A percentile compares a stretch with the other conserved stretches of the same genome.
These are phyloP conservation scores for Gymnocephalus cernua DNA, from an alignment of 2,113 vertebrate genomes.

Conservation along the genomic window DNA sequence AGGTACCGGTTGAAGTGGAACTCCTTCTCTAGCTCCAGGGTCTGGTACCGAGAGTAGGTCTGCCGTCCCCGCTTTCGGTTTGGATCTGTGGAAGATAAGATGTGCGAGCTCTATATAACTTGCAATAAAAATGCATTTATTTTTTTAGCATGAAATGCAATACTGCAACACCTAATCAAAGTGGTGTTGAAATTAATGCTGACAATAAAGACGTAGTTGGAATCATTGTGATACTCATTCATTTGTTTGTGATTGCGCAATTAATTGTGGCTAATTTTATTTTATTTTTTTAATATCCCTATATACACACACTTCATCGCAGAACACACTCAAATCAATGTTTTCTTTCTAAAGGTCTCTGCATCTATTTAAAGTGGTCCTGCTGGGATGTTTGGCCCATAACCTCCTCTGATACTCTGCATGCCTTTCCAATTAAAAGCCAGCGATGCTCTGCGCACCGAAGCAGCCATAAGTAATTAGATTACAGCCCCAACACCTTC, in stretches of 20 bases:
- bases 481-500: conserved; percentile 24
- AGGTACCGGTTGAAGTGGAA: conserved; percentile 95
- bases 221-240: conserved; percentile 9
- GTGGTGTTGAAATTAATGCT: neutral
- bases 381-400: conserved; percentile 57
- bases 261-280: conserved; percentile 45
- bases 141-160: neutral
- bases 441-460: conserved; percentile 24
- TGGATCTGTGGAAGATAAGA: conserved; percentile 82
- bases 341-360: conserved; percentile 2
- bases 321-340: neutral
- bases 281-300: conserved; percentile 25
- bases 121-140: neutral
- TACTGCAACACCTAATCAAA: neutral
- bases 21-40: conserved; percentile 94
- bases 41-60: conserved; percentile 94
- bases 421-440: conserved; percentile 74
- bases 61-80: conserved; percentile 91
- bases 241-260: conserved; percentile 38
- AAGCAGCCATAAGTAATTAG: conserved; percentile 49
- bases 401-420: conserved; percentile 56
- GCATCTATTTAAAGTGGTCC: conserved; percentile 51
- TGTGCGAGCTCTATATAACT: neutral
- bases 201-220: conserved; percentile 34
- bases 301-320: neutral